Evolutionary conservation across 2,888 invertebrate genomes (phyloP), one percentile per base, ranked within the genome.

Genomic region (Leucophenga montana): DNA sequence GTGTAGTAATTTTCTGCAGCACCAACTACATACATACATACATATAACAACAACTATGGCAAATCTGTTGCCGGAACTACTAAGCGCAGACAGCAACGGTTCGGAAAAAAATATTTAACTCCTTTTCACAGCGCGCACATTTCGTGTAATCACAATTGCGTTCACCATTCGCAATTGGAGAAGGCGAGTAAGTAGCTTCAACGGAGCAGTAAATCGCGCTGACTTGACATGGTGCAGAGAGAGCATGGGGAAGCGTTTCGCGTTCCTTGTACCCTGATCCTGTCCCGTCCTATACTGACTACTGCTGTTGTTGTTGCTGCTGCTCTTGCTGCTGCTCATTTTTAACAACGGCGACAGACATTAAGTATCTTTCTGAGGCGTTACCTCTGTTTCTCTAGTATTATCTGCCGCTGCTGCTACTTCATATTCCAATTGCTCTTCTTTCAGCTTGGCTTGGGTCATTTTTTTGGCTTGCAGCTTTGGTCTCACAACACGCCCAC

Each of bases 161-260:
- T 66, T 31, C 66, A 13, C 39, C 39, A 18, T 50, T 6, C 31
- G 6, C 59, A 6, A 61, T 61, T 61, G 50, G 71, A 3, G 71
- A 64, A 67, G 59, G 62, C 67, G 39, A 39, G 11, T 39, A 8
- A 39, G 27, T 27, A 27, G 27, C 27, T 27, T 27, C 70, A 80
- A 64, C 75, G 72, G 76, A 73, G 82, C 84, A 84, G 82, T 82
- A 81, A 84, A 84, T 79, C 76, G 77, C 80, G 80, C 78, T 76
- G 81, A 75, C 73, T 77, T 67, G 65, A 61, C 65, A 62, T 13
- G 16, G 18, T 48, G 39, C 44, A 53, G 4, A 27, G 3, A 27
- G 27, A 27, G 22, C 14, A 50, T 5, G 33, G 33, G 9, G 11
- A 39, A 11, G 11, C 39, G 39, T 1, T 11, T 3, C 39, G 39